phyloP scores from a whole-genome alignment of 2,888 invertebrate genomes.

The Endotricha flammealis region DNA sequence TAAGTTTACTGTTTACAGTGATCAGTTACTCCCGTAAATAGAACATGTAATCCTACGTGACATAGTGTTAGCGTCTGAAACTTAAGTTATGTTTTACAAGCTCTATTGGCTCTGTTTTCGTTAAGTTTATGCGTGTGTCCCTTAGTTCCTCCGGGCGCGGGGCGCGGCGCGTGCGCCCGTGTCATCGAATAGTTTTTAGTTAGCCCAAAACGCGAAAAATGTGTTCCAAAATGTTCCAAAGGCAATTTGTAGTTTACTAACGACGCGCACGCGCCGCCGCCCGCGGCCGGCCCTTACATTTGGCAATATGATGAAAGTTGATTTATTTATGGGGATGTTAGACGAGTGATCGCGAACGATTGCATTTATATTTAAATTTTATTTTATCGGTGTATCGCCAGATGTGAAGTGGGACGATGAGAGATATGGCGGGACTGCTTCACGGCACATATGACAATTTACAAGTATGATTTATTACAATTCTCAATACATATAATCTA shows the following conservation, averaged over 20 bases:
- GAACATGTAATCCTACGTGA: slow-evolving; percentile 43
- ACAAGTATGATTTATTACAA: no score
- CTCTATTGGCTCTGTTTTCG: slow-evolving; percentile 54
- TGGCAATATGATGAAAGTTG: slow-evolving; percentile 22
- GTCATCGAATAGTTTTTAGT: slow-evolving; percentile 1
- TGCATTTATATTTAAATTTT: slow-evolving; percentile 61
- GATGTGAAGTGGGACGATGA: slow-evolving; percentile 1
- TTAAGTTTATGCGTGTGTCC: slow-evolving; percentile 45
- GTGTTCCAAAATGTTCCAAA: slow-evolving; percentile 6
- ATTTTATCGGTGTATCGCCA: slow-evolving; percentile 30
- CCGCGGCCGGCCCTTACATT: slow-evolving; percentile 7
- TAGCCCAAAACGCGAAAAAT: neutral
- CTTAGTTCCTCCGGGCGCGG: slow-evolving; percentile 21
- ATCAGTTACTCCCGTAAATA: slow-evolving; percentile 45
- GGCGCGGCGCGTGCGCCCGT: slow-evolving; percentile 8
- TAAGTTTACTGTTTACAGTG: slow-evolving; percentile 43
- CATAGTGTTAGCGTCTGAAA: slow-evolving; percentile 28
- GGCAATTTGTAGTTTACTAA: slow-evolving; percentile 4
- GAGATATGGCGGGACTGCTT: no score
- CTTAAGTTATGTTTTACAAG: slow-evolving; percentile 36
- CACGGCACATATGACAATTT: no score
- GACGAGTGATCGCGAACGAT: slow-evolving; percentile 41
- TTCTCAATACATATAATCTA: no score
- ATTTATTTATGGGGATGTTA: slow-evolving; percentile 48
- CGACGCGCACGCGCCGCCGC: slow-evolving; percentile 13